These are phyloP conservation scores for Drosophila athabasca DNA, from an alignment of 1,140 invertebrate genomes.

Conservation along the genomic window DNA sequence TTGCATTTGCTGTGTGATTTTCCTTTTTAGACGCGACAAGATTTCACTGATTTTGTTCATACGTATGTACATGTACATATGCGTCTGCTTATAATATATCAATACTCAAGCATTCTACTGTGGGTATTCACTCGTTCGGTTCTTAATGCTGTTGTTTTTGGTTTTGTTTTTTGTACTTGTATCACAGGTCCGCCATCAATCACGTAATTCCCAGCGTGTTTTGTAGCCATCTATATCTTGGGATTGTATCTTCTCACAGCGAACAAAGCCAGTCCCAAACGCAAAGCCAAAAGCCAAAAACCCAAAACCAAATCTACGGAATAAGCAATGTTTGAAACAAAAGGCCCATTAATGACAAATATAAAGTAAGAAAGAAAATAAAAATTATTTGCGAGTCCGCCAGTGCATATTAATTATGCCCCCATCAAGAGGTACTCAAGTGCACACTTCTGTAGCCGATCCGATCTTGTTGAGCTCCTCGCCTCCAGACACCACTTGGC, in stretches of 20 bases:
- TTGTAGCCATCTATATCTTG: slow-evolving; percentile 67
- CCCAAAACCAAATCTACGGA: slow-evolving; percentile 26
- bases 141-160: slow-evolving; percentile 35
- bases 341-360: slow-evolving; percentile 68
- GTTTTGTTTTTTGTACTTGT: slow-evolving; percentile 22
- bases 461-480: slow-evolving; percentile 36
- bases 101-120: slow-evolving; percentile 17
- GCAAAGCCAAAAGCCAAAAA: too few relatives aligned
- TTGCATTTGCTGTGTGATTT: slow-evolving; percentile 68
- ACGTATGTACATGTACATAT: slow-evolving; percentile 5
- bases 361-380: slow-evolving; percentile 21
- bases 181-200: slow-evolving; percentile 68
- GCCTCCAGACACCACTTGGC: slow-evolving; percentile 29
- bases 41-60: slow-evolving; percentile 45
- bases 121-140: not conserved
- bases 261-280: slow-evolving; percentile 31
- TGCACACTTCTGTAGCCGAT: slow-evolving; percentile 37
- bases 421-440: slow-evolving; percentile 51
- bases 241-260: slow-evolving; percentile 64
- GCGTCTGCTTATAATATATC: slow-evolving; percentile 27
- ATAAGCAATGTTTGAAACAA: slow-evolving; percentile 53
- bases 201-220: slow-evolving; percentile 77
- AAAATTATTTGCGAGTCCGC: slow-evolving; percentile 35
- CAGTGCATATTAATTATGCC: slow-evolving; percentile 60
- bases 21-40: slow-evolving; percentile 59